A percentile compares a stretch with the other conserved stretches of the same genome.
phyloP scores from a whole-genome alignment of 2,113 vertebrate genomes.

The Panurus biarmicus region DNA sequence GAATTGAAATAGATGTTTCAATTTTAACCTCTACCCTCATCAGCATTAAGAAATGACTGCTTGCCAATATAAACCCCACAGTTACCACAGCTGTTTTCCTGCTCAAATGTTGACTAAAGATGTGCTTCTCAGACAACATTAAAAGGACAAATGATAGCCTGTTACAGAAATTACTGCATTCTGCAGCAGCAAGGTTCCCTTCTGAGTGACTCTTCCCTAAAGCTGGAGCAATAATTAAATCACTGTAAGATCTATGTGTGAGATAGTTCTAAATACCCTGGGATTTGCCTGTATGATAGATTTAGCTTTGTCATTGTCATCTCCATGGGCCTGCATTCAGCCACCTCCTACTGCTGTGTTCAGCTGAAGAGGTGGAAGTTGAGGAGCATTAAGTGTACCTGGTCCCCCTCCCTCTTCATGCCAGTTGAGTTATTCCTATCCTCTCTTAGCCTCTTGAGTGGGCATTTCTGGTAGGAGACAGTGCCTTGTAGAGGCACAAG shows the following conservation, averaged over 20 bases:
- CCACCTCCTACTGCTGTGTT: background rate
- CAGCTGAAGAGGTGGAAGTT: background rate
- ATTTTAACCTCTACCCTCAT: background rate
- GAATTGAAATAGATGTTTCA: background rate
- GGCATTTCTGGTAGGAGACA: background rate
- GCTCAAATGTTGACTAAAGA: background rate
- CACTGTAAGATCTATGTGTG: background rate
- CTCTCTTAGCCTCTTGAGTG: background rate
- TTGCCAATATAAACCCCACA: background rate
- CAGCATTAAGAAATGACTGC: background rate
- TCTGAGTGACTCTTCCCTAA: background rate
- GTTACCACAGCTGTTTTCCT: slow-evolving; percentile 3
- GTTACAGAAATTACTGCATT: background rate
- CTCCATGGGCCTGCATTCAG: background rate
- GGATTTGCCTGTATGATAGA: background rate
- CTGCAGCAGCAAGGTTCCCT: background rate
- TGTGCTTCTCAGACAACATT: background rate
- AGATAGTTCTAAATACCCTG: background rate
- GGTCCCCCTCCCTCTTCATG: background rate
- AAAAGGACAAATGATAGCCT: background rate
- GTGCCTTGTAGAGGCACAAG: background rate
- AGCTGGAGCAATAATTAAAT: background rate
- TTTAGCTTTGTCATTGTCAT: background rate
- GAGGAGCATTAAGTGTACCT: background rate
- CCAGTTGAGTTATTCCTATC: background rate